Conservation (phyloP, 1,140 invertebrate species). For the Bursaphelenchus mucronatus region DNA sequence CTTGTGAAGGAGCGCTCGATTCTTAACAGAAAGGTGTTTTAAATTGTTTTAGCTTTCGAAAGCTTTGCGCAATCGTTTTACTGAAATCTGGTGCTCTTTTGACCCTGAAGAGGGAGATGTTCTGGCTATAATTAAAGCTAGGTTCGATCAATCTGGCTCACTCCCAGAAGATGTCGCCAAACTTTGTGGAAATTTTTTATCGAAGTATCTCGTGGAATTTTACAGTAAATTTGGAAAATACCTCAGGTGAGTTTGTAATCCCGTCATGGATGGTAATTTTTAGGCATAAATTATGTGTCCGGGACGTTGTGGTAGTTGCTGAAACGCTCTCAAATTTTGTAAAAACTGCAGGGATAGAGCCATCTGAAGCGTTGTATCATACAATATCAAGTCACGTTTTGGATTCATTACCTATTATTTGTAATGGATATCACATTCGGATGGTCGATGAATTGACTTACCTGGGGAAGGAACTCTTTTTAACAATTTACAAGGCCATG, state of each 20-base stretch:
- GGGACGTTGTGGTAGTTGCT: no score
- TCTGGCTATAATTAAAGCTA: constrained; percentile 67
- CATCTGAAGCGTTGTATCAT: no score
- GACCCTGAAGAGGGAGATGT: constrained; percentile 72
- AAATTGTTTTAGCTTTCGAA: constrained; percentile 73
- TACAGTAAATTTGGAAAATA: constrained; percentile 60
- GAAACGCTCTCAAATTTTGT: no score
- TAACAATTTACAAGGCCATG: no score
- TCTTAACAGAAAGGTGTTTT: no score
- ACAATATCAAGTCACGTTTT: constrained; percentile 62
- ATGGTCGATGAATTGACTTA: no score
- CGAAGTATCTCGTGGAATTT: constrained; percentile 78
- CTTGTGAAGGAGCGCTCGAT: no score
- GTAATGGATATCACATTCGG: no score
- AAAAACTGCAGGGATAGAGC: no score
- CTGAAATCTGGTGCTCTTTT: constrained; percentile 93
- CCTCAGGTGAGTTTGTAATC: constrained; percentile 30
- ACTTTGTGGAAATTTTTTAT: constrained; percentile 67
- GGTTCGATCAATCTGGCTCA: neutral
- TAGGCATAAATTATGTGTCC: no score
- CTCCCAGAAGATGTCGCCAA: constrained; percentile 5
- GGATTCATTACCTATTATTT: neutral
- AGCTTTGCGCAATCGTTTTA: constrained; percentile 91
- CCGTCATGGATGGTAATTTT: no score
- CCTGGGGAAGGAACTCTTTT: no score